Base-by-base conservation (phyloP, 2,797 vertebrate species). In the Crossoptilon crossoptilon region DNA sequence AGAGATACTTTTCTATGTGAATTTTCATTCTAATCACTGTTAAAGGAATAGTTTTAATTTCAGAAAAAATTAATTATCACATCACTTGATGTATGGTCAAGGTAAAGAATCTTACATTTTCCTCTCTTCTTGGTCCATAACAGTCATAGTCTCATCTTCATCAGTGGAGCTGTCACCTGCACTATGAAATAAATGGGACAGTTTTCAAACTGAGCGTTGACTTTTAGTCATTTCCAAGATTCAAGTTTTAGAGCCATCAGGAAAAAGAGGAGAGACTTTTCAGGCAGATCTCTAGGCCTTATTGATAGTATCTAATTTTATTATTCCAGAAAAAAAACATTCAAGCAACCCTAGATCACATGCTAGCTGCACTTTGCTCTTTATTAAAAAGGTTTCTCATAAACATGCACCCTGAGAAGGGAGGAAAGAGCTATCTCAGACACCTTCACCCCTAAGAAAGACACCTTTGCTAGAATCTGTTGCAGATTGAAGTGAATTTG, bases 121-220 rank as follows among this genome's bases (percentile, higher is more conserved):
- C 29, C 33, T 70, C 90, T 82, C 85, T 84, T 43, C 39, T 84
- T 70, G 49, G 23, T 66, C 76, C 69, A 75, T 14, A 84, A 53
- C 33, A 15, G 55, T 37, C 53, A 9, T 18, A 37, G 84, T 72
- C 26, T 88, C 94, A 9, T 95, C 94, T 11, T 94, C 94, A 59
- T 95, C 94, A 26, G 39, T 35, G 29, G 96, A 96, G 64, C 95
- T 96, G 72, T 85, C 60, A 0, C 83, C 94, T 53, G 60, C 70
- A 55, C 97, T 97, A 27, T 33, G 33, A 92, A 92, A 76, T 6
- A 86, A 89, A 93, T 37, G 10, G 80, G 53, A 90, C 6, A 49
- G 41, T 13, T 41, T 55, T 59, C 33, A 35, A 72, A 33, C 2
- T 22, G 21, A 23, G 2, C 26, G 10, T 8, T 76, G 55, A 24